Base-by-base conservation (phyloP, 2,113 vertebrate genomes). In the Dromas ardeola region DNA sequence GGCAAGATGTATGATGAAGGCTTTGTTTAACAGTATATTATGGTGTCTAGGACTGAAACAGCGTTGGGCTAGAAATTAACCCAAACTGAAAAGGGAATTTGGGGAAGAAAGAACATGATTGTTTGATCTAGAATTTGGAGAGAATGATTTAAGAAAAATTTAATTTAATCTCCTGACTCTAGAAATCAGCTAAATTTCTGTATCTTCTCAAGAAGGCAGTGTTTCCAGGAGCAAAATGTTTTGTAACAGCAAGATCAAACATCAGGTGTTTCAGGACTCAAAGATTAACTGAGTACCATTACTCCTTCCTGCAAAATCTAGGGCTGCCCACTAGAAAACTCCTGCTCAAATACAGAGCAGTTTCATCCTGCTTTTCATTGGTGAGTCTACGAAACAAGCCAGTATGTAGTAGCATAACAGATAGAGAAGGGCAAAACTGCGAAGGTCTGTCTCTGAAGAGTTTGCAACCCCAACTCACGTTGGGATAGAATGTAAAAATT, bases 211-310 rank as follows among this genome's bases (percentile, higher is more conserved):
- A 38, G 47, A 53, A 61, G 56, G 58, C 5, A 29, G 21, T 40
- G 8, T 66, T 62, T 74, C 9, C 32, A 58, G 42, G 30, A 81
- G 42, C 30, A 91, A 79, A 81, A 56, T 52, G 5, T 73, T 89
- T 81, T 0, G 0, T 47, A 30, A 42, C 15, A 34, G 10, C 36
- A 58, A 49, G 17, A 21, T 89, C 34, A 69, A 70, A 14, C 14
- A 30, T 0, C 14, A 18, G 7, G 20, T 71, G n/a, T 79, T 88
- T 80, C 21, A 83, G 58, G 17, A 47, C 50, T 63, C 16, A 22
- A 50, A 59, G 21, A 42, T 73, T 45, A 61, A 42, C 20, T 49
- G 29, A 32, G 22, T 76, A 29, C 15, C 11, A 22, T 40, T 81
- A 43, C 5, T 66, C 18, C 42, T 56, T 66, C 47, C 32, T 93